Base-by-base conservation (phyloP, 2,797 vertebrate species). In the Scolopax bukidnonensis region DNA sequence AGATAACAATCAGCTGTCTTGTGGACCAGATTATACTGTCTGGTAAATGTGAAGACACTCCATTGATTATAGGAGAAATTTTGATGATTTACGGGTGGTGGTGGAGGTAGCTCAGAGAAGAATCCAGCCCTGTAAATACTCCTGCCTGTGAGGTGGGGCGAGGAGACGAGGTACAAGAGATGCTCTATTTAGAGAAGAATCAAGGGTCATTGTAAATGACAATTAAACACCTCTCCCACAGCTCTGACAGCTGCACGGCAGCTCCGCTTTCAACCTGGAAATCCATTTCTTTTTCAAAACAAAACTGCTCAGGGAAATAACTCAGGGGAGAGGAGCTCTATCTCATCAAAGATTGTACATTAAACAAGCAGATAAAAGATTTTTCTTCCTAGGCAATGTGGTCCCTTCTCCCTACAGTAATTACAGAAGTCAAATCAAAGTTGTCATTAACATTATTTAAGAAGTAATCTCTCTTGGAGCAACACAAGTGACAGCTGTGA, bases 1-100 rank as follows among this genome's bases (percentile, higher is more conserved):
- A 96, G 91, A 95, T 96, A 96, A 95, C 94, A 90, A 93, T 97
- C 89, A 91, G 83, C 90, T 93, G 93, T 77, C 95, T 94, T 32
- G 3, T 77, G 87, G 91, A 88, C 67, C 73, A 84, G 94, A 84
- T 97, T 91, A 96, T 95, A 86, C 87, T 94, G 93, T 91, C 96
- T 95, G 94, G 63, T 95, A 96, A 94, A 96, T 84, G 90, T 77
- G 89, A 96, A 91, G 88, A 82, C 91, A 90, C 56, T 84, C 67
- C 86, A 96, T 38, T 95, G 94, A 96, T 95, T 95, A 85, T 64
- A 89, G 59, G 80, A 90, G 89, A 87, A 76, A 47, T 91, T 86
- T 89, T 91, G 88, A 28, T 95, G 93, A 96, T 93, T 95, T 97
- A 94, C 45, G 79, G 80, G 33, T 70, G 15, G 23, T 79, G 48